Base-by-base conservation (phyloP, 2,888 invertebrate genomes). In the Torymus texanus region DNA sequence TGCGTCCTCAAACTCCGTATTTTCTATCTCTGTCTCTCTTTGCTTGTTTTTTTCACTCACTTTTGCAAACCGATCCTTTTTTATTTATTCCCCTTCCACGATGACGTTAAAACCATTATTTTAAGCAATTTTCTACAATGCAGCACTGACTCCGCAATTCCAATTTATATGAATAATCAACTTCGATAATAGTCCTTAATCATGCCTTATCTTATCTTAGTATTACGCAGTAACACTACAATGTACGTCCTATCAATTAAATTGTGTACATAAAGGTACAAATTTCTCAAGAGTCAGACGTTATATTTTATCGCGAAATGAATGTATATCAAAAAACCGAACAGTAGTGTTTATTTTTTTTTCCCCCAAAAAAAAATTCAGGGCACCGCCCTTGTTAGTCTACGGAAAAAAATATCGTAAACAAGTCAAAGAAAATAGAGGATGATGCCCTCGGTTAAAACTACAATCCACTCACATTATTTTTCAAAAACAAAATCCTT, bases 401-500 rank as follows among this genome's bases (percentile, higher is more conserved):
- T 14, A 16, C 14, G 14, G 61, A 53, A 59, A 24, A 66, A 58
- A 18, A 41, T n/a, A 12, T 16, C 29, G 13, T 16, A 58, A 58
- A 58, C 58, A 58, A 58, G 18, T 18, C 18, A 58, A 58, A 58
- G 16, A 18, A 18, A 62, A 53, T 11, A 62, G 78, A 78, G 68
- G 67, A 73, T 72, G 8, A 74, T 68, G 62, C 66, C 53, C 73
- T 65, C 68, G 83, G 84, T 41, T 83, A 83, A 84, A 82, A 84
- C 81, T 82, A 83, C 85, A 84, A 86, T 85, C 84, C 87, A 88
- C 88, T 88, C 88, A 88, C 88, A 88, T 88, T 86, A 55, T 82
- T 83, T 82, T 83, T 85, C 82, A 84, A 87, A 78, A 85, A 88
- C 84, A 85, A 85, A 85, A 85, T 87, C 86, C 88, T 84, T 86